Evolutionary conservation across 35 echinoderm and acorn worm genomes (phyloP).

Genomic region (Apostichopus parvimensis): DNA sequence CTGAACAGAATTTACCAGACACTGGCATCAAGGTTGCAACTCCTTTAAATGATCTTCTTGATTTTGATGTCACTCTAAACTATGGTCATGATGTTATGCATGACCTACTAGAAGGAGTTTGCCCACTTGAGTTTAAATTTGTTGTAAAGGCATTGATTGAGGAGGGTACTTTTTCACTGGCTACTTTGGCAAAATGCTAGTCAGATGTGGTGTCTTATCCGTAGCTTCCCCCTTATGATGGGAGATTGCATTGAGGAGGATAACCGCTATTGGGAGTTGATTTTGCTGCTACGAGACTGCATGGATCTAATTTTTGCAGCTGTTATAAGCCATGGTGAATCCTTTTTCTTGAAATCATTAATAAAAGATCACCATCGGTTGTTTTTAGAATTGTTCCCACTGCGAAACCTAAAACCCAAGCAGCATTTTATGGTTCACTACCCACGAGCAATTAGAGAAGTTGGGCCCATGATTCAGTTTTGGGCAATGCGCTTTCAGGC

Average conservation of each 20-base stretch:
- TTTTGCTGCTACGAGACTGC: slow-evolving; percentile 61
- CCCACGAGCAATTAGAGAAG: slow-evolving; percentile 47
- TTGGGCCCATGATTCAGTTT: slow-evolving; percentile 28
- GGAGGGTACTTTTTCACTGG: slow-evolving; percentile 49
- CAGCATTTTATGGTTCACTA: slow-evolving; percentile 78
- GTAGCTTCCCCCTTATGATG: slow-evolving; percentile 50
- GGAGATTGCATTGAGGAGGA: slow-evolving; percentile 64
- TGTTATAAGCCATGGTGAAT: slow-evolving; percentile 45
- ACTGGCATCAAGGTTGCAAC: slow-evolving; percentile 7
- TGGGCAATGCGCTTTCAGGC: slow-evolving; percentile 59
- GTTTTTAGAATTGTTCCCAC: slow-evolving; percentile 43
- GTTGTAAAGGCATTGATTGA: slow-evolving; percentile 32
- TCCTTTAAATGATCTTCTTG: slow-evolving; percentile 14
- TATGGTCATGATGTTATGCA: slow-evolving; percentile 48
- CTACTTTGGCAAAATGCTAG: slow-evolving; percentile 56
- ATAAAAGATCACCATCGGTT: slow-evolving; percentile 57
- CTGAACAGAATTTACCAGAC: neutral
- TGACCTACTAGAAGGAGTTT: slow-evolving; percentile 38
- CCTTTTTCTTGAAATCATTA: slow-evolving; percentile 47
- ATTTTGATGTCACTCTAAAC: slow-evolving; percentile 45
- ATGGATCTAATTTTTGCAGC: slow-evolving; percentile 72
- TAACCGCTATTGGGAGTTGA: slow-evolving; percentile 56
- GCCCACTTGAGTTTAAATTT: slow-evolving; percentile 45
- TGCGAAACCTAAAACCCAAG: slow-evolving; percentile 57
- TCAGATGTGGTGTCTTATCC: slow-evolving; percentile 70